Evolutionary conservation across 2,797 vertebrate genomes (phyloP).

Genomic region (Poeciliopsis paucimaculata): DNA sequence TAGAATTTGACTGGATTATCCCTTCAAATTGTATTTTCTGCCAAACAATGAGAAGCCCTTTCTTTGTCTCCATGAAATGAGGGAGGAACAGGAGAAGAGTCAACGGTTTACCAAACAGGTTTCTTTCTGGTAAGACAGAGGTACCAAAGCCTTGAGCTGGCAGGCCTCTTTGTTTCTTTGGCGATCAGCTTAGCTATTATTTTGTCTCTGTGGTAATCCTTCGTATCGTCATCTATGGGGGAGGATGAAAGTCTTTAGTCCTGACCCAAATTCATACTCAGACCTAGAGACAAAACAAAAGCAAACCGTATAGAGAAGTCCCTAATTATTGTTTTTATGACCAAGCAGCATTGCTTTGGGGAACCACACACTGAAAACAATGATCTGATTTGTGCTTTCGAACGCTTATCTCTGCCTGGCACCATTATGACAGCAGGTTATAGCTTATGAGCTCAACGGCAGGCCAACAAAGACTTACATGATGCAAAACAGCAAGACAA

Average conservation of each 20-base stretch:
- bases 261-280: conserved; percentile 72
- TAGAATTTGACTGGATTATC: conserved; percentile 56
- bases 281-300: conserved; percentile 67
- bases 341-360: conserved; percentile 6
- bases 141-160: conserved; percentile 35
- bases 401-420: conserved; percentile 39
- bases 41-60: conserved; percentile 34
- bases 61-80: conserved; percentile 39
- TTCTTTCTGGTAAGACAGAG: conserved; percentile 36
- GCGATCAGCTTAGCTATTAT: conserved; percentile 68
- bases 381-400: conserved; percentile 39
- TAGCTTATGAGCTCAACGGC: not conserved
- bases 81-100: conserved; percentile 34
- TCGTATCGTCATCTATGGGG: conserved; percentile 52
- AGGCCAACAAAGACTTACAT: not conserved
- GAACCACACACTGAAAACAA: conserved; percentile 39
- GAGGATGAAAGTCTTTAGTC: conserved; percentile 68
- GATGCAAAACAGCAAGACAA: not conserved
- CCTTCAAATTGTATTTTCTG: conserved; percentile 28
- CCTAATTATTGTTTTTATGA: conserved; percentile 55
- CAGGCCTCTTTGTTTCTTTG: conserved; percentile 42
- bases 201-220: conserved; percentile 75
- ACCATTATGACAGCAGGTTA: conserved; percentile 6
- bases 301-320: conserved; percentile 50
- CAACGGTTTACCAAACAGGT: conserved; percentile 31